These are phyloP conservation scores for Silurus aristotelis DNA, from an alignment of 2,797 vertebrate genomes.

Conservation along the genomic window DNA sequence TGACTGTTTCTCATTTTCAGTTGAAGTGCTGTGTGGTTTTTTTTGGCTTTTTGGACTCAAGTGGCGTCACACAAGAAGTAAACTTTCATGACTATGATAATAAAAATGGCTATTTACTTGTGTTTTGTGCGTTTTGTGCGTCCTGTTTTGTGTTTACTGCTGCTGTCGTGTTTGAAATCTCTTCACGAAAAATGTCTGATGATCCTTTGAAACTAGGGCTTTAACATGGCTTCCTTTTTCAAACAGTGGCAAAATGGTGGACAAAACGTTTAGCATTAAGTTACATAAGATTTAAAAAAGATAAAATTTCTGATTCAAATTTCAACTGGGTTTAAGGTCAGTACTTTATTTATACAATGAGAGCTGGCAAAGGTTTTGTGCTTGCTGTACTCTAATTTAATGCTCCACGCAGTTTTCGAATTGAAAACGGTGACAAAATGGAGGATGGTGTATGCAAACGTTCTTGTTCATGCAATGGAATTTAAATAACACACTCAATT, in stretches of 20 bases:
- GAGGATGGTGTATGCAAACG: background rate
- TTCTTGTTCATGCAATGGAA: too few relatives aligned
- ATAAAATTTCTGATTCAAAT: too few relatives aligned
- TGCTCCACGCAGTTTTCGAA: background rate
- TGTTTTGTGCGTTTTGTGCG: background rate
- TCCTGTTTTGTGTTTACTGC: background rate
- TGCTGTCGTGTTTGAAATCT: background rate
- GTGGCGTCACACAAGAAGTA: slow-evolving; percentile 26
- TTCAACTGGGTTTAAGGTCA: too few relatives aligned
- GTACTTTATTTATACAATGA: too few relatives aligned
- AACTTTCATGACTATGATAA: slow-evolving; percentile 38
- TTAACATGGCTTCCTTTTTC: background rate
- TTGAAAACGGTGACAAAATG: background rate
- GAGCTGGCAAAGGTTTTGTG: too few relatives aligned
- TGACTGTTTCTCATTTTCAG: slow-evolving; percentile 31
- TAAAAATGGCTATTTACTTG: slow-evolving; percentile 22
- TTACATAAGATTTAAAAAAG: too few relatives aligned
- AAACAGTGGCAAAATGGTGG: background rate
- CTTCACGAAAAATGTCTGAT: background rate
- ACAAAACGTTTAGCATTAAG: background rate
- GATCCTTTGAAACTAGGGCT: background rate
- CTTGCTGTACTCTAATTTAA: too few relatives aligned
- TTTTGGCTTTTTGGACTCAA: slow-evolving; percentile 25
- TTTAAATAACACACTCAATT: background rate
- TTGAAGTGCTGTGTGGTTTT: slow-evolving; percentile 7